Base-by-base conservation (phyloP, 2,888 invertebrate species). In the Hanleya hanleyi region DNA sequence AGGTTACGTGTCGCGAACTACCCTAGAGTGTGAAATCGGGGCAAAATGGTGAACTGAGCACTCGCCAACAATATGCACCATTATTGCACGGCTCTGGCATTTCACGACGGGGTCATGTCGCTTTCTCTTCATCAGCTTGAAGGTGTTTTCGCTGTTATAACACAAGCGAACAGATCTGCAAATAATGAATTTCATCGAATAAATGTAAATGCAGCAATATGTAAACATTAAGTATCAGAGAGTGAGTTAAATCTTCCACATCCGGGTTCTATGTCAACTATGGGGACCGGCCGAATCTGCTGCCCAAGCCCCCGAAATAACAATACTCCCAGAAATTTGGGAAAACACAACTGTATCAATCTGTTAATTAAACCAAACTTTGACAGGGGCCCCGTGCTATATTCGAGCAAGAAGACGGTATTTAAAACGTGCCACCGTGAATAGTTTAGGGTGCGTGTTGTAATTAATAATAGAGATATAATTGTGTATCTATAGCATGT, bases 391-490 rank as follows among this genome's bases (percentile, higher is more conserved):
- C 47, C 15, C 26, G 57, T 29, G 57, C 32, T 57, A 29, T 57
- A 29, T 57, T 57, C 57, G 26, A 29, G 15, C 22, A 32, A 22
- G 15, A 29, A 22, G 22, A 29, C 26, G 26, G 57, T 22, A 29
- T 57, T 22, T 57, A 57, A 57, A 57, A 57, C 57, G 57, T 57
- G 57, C 57, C 57, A 26, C 22, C 12, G 29, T 57, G 57, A 57
- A 57, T 57, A 29, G 57, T 29, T 57, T 57, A 22, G 32, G 22
- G 57, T 57, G 15, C 22, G 32, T 29, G 57, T 57, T 15, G 57
- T 57, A 57, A 57, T 57, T 57, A 29, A 57, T 57, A 57, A 57
- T 57, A 57, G 57, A 32, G 57, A 57, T 57, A 29, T 57, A 57
- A 57, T 57, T 57, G 57, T 57, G 57, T 22, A 29, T 57, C 32